Percentiles rank a stretch among this genome's conserved stretches.
Conservation (phyloP, 2,888 invertebrate genomes). For the Entomobrya multifasciata region DNA sequence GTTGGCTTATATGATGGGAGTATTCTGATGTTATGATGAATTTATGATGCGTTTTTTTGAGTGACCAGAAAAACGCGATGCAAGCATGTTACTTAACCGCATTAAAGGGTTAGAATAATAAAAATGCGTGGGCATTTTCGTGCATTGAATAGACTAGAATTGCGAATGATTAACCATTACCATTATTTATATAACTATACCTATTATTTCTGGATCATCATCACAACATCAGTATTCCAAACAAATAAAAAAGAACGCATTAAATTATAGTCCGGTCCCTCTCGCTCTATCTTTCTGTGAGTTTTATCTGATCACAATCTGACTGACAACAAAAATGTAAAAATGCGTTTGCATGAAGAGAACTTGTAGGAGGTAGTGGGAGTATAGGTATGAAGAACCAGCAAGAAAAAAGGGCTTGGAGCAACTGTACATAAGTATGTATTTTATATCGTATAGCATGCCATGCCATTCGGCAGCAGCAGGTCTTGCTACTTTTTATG, state of each 20-base stretch:
- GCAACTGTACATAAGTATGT: too few species aligned
- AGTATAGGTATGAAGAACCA: constrained; percentile 41
- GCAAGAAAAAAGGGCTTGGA: not conserved
- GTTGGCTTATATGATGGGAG: constrained; percentile 26
- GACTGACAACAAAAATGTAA: constrained; percentile 61
- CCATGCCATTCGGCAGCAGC: constrained; percentile 33
- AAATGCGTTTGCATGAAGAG: constrained; percentile 60
- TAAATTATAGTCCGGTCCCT: constrained; percentile 67
- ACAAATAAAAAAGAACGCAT: constrained; percentile 58
- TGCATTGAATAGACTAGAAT: constrained; percentile 41
- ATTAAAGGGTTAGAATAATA: not conserved
- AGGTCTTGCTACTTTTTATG: constrained; percentile 66
- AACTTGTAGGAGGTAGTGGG: constrained; percentile 51
- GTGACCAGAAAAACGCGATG: constrained; percentile 46
- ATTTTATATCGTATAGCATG: too few species aligned
- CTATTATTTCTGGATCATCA: constrained; percentile 32
- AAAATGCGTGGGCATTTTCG: constrained; percentile 59
- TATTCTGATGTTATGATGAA: not conserved
- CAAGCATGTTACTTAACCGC: not conserved
- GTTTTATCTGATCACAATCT: constrained; percentile 53
- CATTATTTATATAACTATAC: not conserved
- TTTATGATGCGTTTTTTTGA: constrained; percentile 3
- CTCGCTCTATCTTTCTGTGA: not conserved
- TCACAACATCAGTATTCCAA: constrained; percentile 70
- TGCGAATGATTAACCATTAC: constrained; percentile 57